Base-by-base conservation (phyloP, 2,113 vertebrate species). In the Lates calcarifer region DNA sequence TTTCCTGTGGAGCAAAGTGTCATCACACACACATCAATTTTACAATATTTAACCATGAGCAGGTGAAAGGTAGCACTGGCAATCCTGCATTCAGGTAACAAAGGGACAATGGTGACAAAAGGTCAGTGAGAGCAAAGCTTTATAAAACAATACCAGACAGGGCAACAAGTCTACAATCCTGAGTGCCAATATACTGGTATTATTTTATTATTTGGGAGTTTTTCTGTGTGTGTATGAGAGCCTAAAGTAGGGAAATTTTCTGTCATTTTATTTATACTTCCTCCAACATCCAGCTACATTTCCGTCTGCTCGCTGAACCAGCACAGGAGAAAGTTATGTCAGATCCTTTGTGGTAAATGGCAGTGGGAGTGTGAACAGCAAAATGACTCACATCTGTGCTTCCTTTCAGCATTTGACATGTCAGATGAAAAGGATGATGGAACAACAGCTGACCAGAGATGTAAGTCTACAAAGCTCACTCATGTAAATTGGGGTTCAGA, bases 401-500 rank as follows among this genome's bases (percentile, higher is more conserved):
- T 72, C 61, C 33, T 79, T 80, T 33, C 81, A 96, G 96, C 72
- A 57, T 95, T 95, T 77, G 91, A 95, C 77, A 92, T 95, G 80
- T 89, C 93, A 37, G 94, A 95, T 24, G 94, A 95, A 64, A 80
- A 47, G 2, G 35, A 79, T 3, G 85, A 74, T 63, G 63, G 12
- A 29, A 12, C 4, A 0, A 13, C 51, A 12, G 49, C 39, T 26
- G 33, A 69, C 17, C 61, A 31, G 15, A 88, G 71, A 22, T 9
- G 90, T 91, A 61, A 90, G 90, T 84, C 53, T 57, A 15, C 26
- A 24, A 45, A 70, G 47, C 2, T 15, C 0, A 13, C 43, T 49
- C 3, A 47, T 13, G 1, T 66, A 22, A 17, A 31, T 10, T 4
- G 24, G 24, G 6, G 3, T 47, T 33, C 39, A 45, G 10, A 10